phyloP scores from a whole-genome alignment of 2,113 vertebrate species.

The Desmodus rotundus region DNA sequence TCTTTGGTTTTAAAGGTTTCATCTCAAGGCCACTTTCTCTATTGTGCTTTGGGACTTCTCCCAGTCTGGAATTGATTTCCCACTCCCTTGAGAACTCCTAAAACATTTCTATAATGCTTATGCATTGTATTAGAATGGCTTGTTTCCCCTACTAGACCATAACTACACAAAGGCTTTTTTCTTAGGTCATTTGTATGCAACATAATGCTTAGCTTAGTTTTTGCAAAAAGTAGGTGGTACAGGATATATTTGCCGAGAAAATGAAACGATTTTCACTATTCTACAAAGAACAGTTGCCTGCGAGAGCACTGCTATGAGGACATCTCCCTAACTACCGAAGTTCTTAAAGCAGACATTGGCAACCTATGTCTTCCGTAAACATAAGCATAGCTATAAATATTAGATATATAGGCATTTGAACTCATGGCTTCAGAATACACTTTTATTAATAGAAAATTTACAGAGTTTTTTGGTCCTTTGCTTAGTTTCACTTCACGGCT shows the following conservation, averaged over 20 bases:
- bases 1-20: neutral
- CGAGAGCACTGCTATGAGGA: neutral
- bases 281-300: neutral
- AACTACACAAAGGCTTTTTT: neutral
- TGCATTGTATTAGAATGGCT: neutral
- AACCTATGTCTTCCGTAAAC: neutral
- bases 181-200: neutral
- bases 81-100: neutral
- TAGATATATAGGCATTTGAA: neutral
- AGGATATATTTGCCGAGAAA: neutral
- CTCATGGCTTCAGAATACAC: neutral
- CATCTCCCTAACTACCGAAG: neutral
- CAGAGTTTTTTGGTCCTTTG: neutral
- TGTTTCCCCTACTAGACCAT: neutral
- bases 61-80: neutral
- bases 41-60: neutral
- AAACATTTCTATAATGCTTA: constrained; percentile 7
- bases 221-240: neutral
- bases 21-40: neutral
- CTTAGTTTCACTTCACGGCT: neutral
- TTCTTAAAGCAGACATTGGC: neutral
- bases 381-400: neutral
- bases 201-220: neutral
- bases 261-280: neutral
- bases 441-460: neutral